Conservation (phyloP, 2,888 invertebrate species). For the Drosophila stalkeri region DNA sequence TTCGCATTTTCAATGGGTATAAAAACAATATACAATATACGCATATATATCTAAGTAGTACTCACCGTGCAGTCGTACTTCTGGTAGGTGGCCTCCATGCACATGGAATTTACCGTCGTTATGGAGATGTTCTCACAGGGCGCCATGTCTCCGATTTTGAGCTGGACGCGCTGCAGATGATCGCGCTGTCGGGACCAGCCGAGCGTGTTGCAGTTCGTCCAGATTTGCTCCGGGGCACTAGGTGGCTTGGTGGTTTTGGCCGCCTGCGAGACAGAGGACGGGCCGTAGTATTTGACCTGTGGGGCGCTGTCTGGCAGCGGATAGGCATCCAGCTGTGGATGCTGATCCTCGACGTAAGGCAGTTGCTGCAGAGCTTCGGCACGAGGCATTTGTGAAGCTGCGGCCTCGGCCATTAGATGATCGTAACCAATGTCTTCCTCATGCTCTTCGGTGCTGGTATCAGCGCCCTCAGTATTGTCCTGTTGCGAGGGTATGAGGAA, state of each 20-base stretch:
- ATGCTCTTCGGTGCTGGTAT: conserved; percentile 29
- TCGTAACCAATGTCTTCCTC: conserved; percentile 46
- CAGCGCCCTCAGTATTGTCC: conserved; percentile 47
- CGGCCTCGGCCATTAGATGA: conserved; percentile 65
- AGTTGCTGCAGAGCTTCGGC: conserved; percentile 81
- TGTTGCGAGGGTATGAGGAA: conserved; percentile 81
- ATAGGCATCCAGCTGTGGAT: conserved; percentile 67
- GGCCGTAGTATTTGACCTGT: conserved; percentile 80
- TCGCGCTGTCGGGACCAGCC: conserved; percentile 95
- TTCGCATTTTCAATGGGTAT: too few species aligned
- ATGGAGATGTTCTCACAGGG: conserved; percentile 94
- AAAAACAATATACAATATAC: too few species aligned
- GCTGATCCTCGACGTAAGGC: neutral
- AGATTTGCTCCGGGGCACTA: conserved; percentile 71
- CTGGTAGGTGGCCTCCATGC: conserved; percentile 92
- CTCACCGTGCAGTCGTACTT: conserved; percentile 94
- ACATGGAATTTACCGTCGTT: conserved; percentile 92
- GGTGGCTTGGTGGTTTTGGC: conserved; percentile 36
- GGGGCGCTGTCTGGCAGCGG: conserved; percentile 83
- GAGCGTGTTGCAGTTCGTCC: conserved; percentile 91
- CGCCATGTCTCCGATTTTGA: conserved; percentile 91
- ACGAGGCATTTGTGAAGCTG: conserved; percentile 79
- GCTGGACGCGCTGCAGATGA: conserved; percentile 92
- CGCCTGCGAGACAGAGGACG: conserved; percentile 31
- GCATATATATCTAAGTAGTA: conserved; percentile 40